These are phyloP conservation scores for Eufriesea mexicana DNA, from an alignment of 1,140 invertebrate species.

Conservation along the genomic window DNA sequence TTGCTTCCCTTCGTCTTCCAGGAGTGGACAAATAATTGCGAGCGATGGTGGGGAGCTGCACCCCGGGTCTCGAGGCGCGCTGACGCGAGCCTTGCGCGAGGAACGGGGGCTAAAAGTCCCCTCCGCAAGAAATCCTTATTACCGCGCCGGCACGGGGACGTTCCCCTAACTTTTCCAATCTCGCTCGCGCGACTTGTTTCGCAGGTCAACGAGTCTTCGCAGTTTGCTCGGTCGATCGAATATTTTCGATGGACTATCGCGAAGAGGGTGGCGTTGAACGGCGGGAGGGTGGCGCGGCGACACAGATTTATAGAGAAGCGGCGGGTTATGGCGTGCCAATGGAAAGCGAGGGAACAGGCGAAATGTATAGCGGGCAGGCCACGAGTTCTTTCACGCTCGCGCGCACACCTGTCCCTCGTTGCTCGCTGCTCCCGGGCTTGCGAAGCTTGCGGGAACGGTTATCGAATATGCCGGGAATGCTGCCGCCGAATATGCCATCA, in stretches of 20 bases:
- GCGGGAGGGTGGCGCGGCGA: conserved; percentile 9
- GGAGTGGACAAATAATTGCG: neutral
- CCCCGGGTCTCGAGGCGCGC: neutral
- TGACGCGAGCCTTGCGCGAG: neutral
- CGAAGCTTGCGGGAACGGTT: conserved; percentile 57
- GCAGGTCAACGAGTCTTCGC: conserved; percentile 55
- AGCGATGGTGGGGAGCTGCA: neutral
- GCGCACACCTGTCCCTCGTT: conserved; percentile 19
- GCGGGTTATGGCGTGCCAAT: conserved; percentile 51
- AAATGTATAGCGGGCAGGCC: neutral
- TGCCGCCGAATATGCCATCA: conserved; percentile 71
- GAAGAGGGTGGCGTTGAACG: neutral
- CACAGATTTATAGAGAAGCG: conserved; percentile 40
- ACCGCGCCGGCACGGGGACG: neutral
- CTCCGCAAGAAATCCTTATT: neutral
- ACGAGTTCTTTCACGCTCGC: conserved; percentile 24
- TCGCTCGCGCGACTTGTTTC: conserved; percentile 37
- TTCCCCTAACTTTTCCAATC: conserved; percentile 36
- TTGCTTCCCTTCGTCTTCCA: conserved; percentile 6
- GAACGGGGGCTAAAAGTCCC: neutral
- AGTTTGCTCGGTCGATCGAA: conserved; percentile 56
- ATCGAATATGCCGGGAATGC: conserved; percentile 74
- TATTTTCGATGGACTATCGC: conserved; percentile 53
- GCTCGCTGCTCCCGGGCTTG: neutral
- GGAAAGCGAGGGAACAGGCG: neutral